These are phyloP conservation scores for Bradypodion ventrale DNA, from an alignment of 2,797 vertebrate genomes.

Conservation along the genomic window DNA sequence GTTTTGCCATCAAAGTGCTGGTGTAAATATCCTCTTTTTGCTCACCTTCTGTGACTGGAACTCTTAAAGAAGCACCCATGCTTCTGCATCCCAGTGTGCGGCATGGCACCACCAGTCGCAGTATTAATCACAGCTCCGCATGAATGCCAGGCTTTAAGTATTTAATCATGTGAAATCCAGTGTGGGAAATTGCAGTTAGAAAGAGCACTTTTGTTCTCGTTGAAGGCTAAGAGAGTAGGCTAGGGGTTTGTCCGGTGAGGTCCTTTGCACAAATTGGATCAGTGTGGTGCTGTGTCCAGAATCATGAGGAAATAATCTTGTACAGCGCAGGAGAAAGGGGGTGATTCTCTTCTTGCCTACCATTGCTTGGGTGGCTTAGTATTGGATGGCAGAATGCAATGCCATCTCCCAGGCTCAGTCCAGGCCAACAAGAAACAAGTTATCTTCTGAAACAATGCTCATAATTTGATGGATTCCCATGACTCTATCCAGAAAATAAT, in stretches of 20 bases:
- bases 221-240: neutral
- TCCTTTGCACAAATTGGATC: neutral
- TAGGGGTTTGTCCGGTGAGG: neutral
- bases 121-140: neutral
- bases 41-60: neutral
- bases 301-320: neutral
- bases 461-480: neutral
- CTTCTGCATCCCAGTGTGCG: neutral
- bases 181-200: neutral
- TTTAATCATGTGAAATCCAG: accelerated
- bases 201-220: neutral
- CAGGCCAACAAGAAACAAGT: neutral
- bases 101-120: neutral
- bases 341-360: neutral
- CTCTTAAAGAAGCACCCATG: neutral
- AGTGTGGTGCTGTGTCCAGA: neutral
- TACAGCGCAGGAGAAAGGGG: neutral
- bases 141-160: neutral
- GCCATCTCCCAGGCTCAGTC: neutral
- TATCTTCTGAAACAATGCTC: neutral
- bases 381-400: neutral
- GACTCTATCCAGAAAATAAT: neutral
- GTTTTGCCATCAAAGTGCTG: neutral
- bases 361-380: neutral
- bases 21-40: neutral